Conservation (phyloP, 1,140 invertebrate species). For the Drosophila rhopaloa region DNA sequence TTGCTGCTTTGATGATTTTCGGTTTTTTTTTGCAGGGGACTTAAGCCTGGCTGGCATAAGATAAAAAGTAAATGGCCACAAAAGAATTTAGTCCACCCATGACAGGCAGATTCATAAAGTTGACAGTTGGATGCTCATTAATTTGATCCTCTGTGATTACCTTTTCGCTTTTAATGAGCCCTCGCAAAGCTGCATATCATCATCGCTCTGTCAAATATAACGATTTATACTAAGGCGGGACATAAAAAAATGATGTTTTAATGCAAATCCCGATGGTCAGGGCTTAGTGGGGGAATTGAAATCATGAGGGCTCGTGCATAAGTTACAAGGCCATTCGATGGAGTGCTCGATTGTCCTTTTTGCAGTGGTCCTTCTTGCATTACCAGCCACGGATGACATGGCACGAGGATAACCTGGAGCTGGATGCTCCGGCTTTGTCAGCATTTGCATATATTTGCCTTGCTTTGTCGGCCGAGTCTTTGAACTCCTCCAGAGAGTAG, state of each 20-base stretch:
- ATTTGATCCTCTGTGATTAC: slow-evolving; percentile 42
- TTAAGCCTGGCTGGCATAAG: slow-evolving; percentile 10
- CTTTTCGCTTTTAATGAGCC: slow-evolving; percentile 48
- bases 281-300: slow-evolving; percentile 16
- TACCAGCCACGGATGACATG: slow-evolving; percentile 22
- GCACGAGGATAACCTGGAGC: slow-evolving; percentile 28
- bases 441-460: slow-evolving; percentile 50
- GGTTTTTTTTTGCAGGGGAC: slow-evolving; percentile 13
- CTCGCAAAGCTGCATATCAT: slow-evolving; percentile 42
- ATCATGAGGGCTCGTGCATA: slow-evolving; percentile 3
- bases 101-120: slow-evolving; percentile 42
- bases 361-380: slow-evolving; percentile 15
- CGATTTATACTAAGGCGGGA: slow-evolving; percentile 17
- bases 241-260: slow-evolving; percentile 46
- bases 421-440: slow-evolving; percentile 4
- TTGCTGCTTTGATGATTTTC: slow-evolving; percentile 59
- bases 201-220: slow-evolving; percentile 26
- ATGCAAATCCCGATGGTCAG: slow-evolving; percentile 33
- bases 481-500: slow-evolving; percentile 26
- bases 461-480: slow-evolving; percentile 32
- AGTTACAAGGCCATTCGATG: slow-evolving; percentile 16
- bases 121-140: slow-evolving; percentile 51
- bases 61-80: slow-evolving; percentile 34
- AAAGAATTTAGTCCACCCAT: slow-evolving; percentile 22
- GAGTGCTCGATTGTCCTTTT: slow-evolving; percentile 40